Conservation (phyloP, 2,113 vertebrate genomes). For the Cryptotis parvus region DNA sequence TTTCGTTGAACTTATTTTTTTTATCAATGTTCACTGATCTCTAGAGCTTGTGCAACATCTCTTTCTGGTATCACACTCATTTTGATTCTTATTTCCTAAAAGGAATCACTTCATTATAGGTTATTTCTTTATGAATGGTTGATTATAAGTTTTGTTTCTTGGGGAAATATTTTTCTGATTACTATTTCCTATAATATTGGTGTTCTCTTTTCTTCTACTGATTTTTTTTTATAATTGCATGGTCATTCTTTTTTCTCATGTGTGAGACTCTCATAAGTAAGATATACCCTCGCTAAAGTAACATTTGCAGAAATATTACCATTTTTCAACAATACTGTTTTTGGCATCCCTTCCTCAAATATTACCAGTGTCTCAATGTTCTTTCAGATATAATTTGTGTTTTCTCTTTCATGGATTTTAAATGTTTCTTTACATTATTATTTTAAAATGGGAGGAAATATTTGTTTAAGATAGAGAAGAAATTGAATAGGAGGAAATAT, state of each 20-base stretch:
- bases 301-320: neutral
- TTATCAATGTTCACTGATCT: neutral
- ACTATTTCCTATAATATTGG: neutral
- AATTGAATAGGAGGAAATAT: conserved; percentile 35
- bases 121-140: conserved; percentile 6
- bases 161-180: neutral
- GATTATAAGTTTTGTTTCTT: neutral
- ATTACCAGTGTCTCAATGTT: neutral
- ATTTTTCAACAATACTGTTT: neutral
- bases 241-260: neutral
- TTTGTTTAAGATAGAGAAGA: conserved; percentile 48
- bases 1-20: neutral
- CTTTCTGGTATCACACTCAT: neutral
- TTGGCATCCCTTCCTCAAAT: conserved; percentile 8
- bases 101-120: neutral
- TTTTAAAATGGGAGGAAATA: neutral
- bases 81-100: neutral
- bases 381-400: neutral
- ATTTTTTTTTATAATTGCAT: neutral
- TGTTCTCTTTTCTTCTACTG: neutral
- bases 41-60: neutral
- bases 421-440: neutral
- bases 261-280: neutral
- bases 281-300: neutral
- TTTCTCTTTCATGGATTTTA: conserved; percentile 8